Percentiles rank a stretch among this genome's conserved stretches.
Conservation (phyloP, 2,797 vertebrate species). For the Lepilemur septentrionalis region DNA sequence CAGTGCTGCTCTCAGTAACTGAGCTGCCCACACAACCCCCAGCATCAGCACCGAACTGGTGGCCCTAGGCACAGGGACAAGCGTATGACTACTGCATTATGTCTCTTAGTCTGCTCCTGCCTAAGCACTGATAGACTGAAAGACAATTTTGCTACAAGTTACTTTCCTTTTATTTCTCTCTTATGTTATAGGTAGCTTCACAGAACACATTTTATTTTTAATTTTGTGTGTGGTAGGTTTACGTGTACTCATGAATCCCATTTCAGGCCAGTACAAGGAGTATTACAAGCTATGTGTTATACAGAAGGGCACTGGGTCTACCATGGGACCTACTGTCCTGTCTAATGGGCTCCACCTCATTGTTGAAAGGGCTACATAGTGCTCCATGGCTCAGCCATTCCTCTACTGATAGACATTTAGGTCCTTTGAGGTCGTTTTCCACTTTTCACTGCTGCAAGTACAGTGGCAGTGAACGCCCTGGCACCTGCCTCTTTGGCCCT, state of each 20-base stretch:
- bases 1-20: not conserved
- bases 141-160: not conserved
- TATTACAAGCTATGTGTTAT: not conserved
- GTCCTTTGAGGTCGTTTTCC: not conserved
- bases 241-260: not conserved
- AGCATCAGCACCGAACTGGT: accelerated
- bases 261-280: not conserved
- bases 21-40: not conserved
- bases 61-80: not conserved
- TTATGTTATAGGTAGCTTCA: not conserved
- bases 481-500: not conserved
- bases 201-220: not conserved
- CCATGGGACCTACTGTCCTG: not conserved
- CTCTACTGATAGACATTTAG: not conserved
- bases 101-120: not conserved
- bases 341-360: not conserved
- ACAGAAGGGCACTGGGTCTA: not conserved
- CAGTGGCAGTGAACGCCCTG: not conserved
- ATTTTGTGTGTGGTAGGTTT: not conserved
- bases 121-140: not conserved
- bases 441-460: not conserved
- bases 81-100: not conserved
- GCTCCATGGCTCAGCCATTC: not conserved
- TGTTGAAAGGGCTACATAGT: not conserved
- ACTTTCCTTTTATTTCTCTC: slow-evolving; percentile 3